Conservation (phyloP, 2,888 invertebrate species). For the Meta bourneti region DNA sequence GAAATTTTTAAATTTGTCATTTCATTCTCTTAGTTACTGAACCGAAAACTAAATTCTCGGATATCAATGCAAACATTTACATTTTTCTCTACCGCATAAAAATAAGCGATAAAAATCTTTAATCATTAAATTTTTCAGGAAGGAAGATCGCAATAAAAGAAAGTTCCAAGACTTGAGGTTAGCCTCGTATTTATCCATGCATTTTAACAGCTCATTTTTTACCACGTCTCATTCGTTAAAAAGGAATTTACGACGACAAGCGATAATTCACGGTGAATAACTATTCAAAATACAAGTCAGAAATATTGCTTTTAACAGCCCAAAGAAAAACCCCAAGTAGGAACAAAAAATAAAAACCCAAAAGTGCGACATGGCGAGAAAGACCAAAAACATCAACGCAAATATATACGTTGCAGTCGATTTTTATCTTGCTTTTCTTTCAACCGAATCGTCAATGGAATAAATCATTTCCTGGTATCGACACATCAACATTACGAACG, state of each 20-base stretch:
- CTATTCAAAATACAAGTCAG: background rate
- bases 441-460: conserved; percentile 5
- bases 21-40: background rate
- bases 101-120: background rate
- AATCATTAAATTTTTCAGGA: background rate
- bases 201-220: background rate
- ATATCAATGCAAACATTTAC: background rate
- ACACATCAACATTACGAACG: conserved; percentile 22
- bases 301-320: conserved; percentile 4
- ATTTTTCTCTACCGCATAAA: background rate
- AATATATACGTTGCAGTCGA: conserved; percentile 32
- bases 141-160: background rate
- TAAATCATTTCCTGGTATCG: conserved; percentile 54
- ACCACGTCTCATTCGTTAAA: background rate
- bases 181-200: background rate
- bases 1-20: background rate
- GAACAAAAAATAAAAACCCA: conserved; percentile 3
- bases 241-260: background rate
- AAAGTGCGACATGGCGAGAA: background rate
- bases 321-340: conserved; percentile 2
- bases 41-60: background rate
- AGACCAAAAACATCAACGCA: conserved; percentile 40
- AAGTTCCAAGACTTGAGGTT: background rate
- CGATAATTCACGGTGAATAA: background rate
- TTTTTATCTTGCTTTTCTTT: conserved; percentile 24